These are phyloP conservation scores for Eugnorisma glareosa DNA, from an alignment of 2,888 invertebrate genomes.

Conservation along the genomic window DNA sequence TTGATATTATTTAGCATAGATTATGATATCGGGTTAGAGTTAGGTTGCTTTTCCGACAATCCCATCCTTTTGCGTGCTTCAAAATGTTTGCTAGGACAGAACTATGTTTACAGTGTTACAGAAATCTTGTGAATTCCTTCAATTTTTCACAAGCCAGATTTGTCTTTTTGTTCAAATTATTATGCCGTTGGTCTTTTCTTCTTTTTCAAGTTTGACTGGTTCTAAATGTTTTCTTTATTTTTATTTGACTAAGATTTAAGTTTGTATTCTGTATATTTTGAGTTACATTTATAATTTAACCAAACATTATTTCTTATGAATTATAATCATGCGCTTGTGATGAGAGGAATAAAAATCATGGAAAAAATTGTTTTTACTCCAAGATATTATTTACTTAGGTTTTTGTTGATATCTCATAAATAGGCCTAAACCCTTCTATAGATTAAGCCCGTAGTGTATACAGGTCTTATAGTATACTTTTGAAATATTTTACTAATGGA, in stretches of 20 bases:
- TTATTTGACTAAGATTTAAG: conserved; percentile 27
- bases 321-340: conserved; percentile 25
- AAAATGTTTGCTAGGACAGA: conserved; percentile 61
- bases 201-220: not conserved
- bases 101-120: conserved; percentile 35
- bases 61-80: conserved; percentile 56
- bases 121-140: conserved; percentile 21
- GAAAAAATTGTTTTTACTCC: conserved; percentile 23
- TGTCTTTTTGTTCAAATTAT: not conserved
- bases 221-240: no score
- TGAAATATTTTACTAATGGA: conserved; percentile 80
- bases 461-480: conserved; percentile 84
- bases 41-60: conserved; percentile 76
- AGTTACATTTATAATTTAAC: conserved; percentile 26
- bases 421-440: conserved; percentile 87
- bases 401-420: conserved; percentile 70
- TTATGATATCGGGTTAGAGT: conserved; percentile 70
- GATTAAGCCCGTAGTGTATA: conserved; percentile 88
- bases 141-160: conserved; percentile 23
- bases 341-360: conserved; percentile 33
- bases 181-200: not conserved
- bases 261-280: conserved; percentile 55
- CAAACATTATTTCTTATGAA: not conserved
- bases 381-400: conserved; percentile 42
- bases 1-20: conserved; percentile 81